Evolutionary conservation across 2,113 vertebrate species (phyloP).

Genomic region (Colaptes auratus): DNA sequence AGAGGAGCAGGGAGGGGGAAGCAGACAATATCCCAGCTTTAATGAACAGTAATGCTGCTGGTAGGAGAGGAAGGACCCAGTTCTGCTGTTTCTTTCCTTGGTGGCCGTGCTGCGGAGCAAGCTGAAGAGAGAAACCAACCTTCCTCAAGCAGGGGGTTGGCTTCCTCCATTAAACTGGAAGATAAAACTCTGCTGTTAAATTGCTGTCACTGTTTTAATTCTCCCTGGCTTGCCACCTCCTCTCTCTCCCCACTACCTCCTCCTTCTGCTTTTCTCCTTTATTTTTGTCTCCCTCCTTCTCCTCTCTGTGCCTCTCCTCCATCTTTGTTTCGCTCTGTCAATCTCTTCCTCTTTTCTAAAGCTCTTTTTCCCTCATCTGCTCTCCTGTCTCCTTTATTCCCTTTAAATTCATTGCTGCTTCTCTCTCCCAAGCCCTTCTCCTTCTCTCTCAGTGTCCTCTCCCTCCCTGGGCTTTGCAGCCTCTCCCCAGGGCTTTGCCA

Average conservation of each 20-base stretch:
- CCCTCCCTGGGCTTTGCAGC: neutral
- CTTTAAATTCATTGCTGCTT: neutral
- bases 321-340: slow-evolving; percentile 38
- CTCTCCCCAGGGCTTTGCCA: slow-evolving; percentile 12
- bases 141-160: neutral
- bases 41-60: neutral
- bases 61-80: neutral
- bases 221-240: neutral
- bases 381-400: neutral
- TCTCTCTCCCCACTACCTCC: neutral
- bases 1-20: neutral
- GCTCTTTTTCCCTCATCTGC: neutral
- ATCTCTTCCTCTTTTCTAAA: slow-evolving; percentile 32
- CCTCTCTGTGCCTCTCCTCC: neutral
- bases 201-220: slow-evolving; percentile 28
- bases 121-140: slow-evolving; percentile 6
- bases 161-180: slow-evolving; percentile 17
- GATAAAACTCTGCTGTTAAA: slow-evolving; percentile 30
- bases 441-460: neutral
- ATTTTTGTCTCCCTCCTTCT: neutral
- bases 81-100: neutral
- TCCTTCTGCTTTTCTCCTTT: neutral
- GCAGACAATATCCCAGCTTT: neutral
- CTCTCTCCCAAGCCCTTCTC: neutral
- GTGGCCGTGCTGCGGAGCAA: neutral